These are phyloP conservation scores for Mallotus villosus DNA, from an alignment of 2,797 vertebrate genomes.

Conservation along the genomic window DNA sequence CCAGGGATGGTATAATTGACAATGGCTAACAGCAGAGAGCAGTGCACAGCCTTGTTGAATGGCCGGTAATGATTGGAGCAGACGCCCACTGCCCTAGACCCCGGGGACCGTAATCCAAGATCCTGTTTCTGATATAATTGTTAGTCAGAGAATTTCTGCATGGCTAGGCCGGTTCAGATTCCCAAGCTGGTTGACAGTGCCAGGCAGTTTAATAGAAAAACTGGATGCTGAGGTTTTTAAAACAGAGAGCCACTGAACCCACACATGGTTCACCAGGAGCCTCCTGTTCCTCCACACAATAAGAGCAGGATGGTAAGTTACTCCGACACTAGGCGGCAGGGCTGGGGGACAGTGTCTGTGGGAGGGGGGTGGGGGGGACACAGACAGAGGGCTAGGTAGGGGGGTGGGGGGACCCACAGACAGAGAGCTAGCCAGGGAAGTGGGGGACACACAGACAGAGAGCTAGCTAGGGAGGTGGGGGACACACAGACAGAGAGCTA, in stretches of 20 bases:
- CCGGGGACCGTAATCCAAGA: constrained; percentile 83
- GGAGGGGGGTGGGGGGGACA: constrained; percentile 10
- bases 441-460: constrained; percentile 1
- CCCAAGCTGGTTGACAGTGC: constrained; percentile 86
- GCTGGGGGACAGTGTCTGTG: constrained; percentile 23
- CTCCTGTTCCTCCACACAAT: constrained; percentile 60
- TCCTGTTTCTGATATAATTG: constrained; percentile 90
- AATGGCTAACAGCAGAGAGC: constrained; percentile 83
- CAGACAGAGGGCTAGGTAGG: neutral
- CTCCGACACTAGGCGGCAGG: constrained; percentile 36
- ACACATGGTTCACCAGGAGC: constrained; percentile 75
- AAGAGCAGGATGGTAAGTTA: constrained; percentile 61
- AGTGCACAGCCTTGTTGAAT: constrained; percentile 82
- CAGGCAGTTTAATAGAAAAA: constrained; percentile 87
- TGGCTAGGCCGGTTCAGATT: constrained; percentile 80
- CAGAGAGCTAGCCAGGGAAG: neutral
- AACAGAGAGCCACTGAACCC: constrained; percentile 80
- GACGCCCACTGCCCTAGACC: constrained; percentile 80
- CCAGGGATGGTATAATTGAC: constrained; percentile 85
- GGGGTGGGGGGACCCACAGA: constrained; percentile 4
- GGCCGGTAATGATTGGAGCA: constrained; percentile 85
- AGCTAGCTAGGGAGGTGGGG: too few relatives aligned
- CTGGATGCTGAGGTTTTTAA: constrained; percentile 83
- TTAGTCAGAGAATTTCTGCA: constrained; percentile 89
- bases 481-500: too few relatives aligned